Conservation (phyloP, 2,797 vertebrate genomes). For the Sebastes oblongus region DNA sequence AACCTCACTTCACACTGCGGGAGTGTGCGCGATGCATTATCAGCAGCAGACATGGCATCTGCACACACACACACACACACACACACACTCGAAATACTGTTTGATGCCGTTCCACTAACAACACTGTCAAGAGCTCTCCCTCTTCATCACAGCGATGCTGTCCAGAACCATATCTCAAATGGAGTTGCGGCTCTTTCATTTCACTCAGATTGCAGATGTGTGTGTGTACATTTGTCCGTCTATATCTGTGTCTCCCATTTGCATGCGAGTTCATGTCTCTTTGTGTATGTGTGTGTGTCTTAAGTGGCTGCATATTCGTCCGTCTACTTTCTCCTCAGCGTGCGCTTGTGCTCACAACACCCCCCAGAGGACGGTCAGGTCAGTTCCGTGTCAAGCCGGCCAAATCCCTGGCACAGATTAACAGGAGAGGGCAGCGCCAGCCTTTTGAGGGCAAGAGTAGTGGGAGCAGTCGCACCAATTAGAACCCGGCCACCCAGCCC, state of each 20-base stretch:
- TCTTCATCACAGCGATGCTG: constrained; percentile 56
- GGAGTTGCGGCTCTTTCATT: constrained; percentile 54
- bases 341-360: neutral
- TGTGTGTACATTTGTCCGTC: neutral
- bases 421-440: constrained; percentile 47
- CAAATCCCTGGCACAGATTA: constrained; percentile 50
- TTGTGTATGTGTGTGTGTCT: neutral
- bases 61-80: constrained; percentile 5
- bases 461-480: constrained; percentile 50
- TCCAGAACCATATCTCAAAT: constrained; percentile 65
- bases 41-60: constrained; percentile 54
- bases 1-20: constrained; percentile 37
- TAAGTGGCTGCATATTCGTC: constrained; percentile 6
- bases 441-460: constrained; percentile 37
- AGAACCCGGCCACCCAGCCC: constrained; percentile 39
- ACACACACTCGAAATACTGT: constrained; percentile 27
- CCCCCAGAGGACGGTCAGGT: constrained; percentile 34
- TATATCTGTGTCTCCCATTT: constrained; percentile 12
- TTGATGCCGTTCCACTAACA: constrained; percentile 63
- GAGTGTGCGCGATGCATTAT: constrained; percentile 48
- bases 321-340: neutral
- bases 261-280: constrained; percentile 3
- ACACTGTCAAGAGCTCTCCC: constrained; percentile 57
- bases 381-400: constrained; percentile 27
- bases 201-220: constrained; percentile 20